phyloP scores from a whole-genome alignment of 2,797 vertebrate genomes.

The Pseudotriccus pelzelni region DNA sequence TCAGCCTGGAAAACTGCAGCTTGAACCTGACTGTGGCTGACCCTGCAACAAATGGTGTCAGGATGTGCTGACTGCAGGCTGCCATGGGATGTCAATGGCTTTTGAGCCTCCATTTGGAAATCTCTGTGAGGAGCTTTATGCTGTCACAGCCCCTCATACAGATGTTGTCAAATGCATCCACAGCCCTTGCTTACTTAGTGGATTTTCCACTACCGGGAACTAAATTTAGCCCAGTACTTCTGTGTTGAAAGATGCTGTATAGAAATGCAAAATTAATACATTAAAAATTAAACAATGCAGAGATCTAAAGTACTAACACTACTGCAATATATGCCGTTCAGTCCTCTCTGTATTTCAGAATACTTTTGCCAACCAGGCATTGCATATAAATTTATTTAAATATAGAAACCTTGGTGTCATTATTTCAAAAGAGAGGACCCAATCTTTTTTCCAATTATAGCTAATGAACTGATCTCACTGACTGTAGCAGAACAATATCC shows the following conservation, averaged over 20 bases:
- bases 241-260: background rate
- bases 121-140: background rate
- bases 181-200: background rate
- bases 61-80: background rate
- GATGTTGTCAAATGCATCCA: background rate
- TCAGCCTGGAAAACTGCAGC: background rate
- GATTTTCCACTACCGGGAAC: background rate
- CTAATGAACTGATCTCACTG: background rate
- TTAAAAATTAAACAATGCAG: conserved; percentile 18
- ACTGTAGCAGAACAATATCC: background rate
- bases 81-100: background rate
- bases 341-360: background rate
- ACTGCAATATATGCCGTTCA: background rate
- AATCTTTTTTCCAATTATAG: background rate
- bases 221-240: background rate
- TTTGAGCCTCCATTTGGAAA: background rate
- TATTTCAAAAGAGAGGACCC: background rate
- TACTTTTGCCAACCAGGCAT: background rate
- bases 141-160: background rate
- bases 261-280: background rate
- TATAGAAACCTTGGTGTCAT: background rate
- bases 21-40: background rate
- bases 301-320: background rate
- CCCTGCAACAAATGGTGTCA: background rate
- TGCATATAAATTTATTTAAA: background rate